Evolutionary conservation across 2,797 vertebrate species (phyloP), one percentile per base, ranked within the genome.

Genomic region (Tangara arthus): DNA sequence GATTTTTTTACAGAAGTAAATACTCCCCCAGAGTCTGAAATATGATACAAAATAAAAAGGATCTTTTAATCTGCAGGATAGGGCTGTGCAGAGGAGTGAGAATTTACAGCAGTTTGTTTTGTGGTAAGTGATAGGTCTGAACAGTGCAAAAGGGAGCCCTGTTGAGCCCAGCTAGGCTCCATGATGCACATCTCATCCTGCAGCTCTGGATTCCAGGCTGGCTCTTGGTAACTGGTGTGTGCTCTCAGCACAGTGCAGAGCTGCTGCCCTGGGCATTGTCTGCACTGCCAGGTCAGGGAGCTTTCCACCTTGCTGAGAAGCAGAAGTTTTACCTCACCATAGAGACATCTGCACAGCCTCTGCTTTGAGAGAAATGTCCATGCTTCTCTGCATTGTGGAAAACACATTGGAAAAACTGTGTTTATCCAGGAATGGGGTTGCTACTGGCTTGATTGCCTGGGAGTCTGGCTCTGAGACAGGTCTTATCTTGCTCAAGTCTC

Each of bases 151-250:
- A 55, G 15, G 15, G 17, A 39, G 44, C 12, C 47, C n/a, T 61
- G 0, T 3, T 17, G 52, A 82, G 17, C 9, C 5, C n/a, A 35
- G 17, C 13, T 3, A n/a, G 46, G 15, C 19, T 28, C n/a, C 21
- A 0, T 21, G 12, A 23, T 23, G 76, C 27, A 13, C 8, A 6
- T 46, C 22, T n/a, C 34, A 3, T 27, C 5, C 20, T 42, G n/a
- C 34, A 57, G 42, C 0, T 30, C 13, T 8, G 59, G 52, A 15
- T 32, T 24, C 24, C 42, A 46, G 22, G 18, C 1, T 85, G 59
- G 42, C 55, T 87, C 37, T 22, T 12, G 14, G 17, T 16, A 27
- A 8, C 56, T 26, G 35, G 2, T 10, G 32, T 16, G 55, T 30
- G 55, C 35, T 22, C 41, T 46, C 46, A 76, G 16, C 32, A 17